Evolutionary conservation across 1,140 invertebrate species (phyloP), one percentile per base, ranked within the genome.

Genomic region (Phymorhynchus buccinoides): DNA sequence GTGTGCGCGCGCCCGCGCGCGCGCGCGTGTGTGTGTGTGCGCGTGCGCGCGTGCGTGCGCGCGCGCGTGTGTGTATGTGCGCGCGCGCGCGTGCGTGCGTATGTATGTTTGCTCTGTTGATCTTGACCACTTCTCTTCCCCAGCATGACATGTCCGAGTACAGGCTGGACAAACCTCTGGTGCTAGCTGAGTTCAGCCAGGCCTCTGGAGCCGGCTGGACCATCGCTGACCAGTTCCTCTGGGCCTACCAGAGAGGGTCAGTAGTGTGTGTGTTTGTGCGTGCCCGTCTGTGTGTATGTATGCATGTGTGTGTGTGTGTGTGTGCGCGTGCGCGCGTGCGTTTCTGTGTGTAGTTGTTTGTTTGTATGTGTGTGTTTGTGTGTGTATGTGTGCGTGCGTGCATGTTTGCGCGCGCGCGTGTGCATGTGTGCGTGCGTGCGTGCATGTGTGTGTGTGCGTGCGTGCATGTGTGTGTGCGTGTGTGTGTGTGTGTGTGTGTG

Each of bases 101-200:
- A 30, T 71, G 66, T 71, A 30, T 71, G 66, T 9, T 71, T 7
- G 7, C 9, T 52, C 9, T 52, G 48, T 71, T 7, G 6, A n/a
- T 71, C 14, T 71, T n/a, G n/a, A n/a, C n/a, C n/a, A n/a, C 7
- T 16, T 30, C 66, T 32, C 39, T 35, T 84, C 82, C 16, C 79
- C 92, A 84, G 73, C 88, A 91, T 30, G 42, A 71, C 4, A 88
- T 89, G n/a, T 37, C 52, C 37, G 86, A 77, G 18, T 93, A 91
- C 83, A 48, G 77, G 22, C 85, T 92, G 16, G 87, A 89, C 71
- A 93, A 92, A 78, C 92, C 91, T 1, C 62, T 92, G n/a, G 87
- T 92, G 27, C 90, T 93, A 39, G 92, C 92, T 18, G 92, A 93
- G 85, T 93, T 91, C 77, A 86, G 89, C 32, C 87, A 89, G 4